phyloP scores from a whole-genome alignment of 2,113 vertebrate genomes.

The Coptodon rendalli region DNA sequence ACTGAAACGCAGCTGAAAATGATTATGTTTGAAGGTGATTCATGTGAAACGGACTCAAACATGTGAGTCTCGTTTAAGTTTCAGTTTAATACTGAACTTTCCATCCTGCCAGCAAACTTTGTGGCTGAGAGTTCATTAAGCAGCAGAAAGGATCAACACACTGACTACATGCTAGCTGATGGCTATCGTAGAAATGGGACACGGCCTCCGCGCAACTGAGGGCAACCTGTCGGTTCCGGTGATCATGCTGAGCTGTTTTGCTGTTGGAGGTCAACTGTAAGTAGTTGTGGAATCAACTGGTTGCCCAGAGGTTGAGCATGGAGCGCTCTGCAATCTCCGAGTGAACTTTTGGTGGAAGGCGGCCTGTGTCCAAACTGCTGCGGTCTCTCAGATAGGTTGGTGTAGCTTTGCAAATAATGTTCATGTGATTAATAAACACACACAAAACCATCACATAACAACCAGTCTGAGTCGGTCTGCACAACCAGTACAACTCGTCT shows the following conservation, averaged over 20 bases:
- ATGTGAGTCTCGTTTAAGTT: neutral
- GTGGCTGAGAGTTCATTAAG: neutral
- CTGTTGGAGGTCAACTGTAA: neutral
- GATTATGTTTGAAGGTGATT: neutral
- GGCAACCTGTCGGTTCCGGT: neutral
- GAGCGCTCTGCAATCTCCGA: neutral
- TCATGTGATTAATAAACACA: neutral
- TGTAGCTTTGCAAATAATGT: neutral
- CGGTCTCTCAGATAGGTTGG: neutral
- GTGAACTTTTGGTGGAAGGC: neutral
- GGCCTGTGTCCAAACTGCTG: neutral
- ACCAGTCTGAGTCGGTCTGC: neutral
- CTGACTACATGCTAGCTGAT: neutral
- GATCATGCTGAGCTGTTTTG: neutral
- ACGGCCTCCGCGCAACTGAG: neutral
- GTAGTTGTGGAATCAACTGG: neutral
- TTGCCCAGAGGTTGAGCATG: neutral
- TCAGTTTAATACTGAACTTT: neutral
- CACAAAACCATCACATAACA: neutral
- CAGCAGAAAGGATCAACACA: neutral
- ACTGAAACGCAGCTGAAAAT: neutral
- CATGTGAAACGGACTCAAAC: neutral
- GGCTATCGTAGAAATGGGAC: neutral
- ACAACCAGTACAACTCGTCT: neutral
- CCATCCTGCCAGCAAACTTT: neutral